A percentile compares a stretch with the other conserved stretches of the same genome.
Conservation (phyloP, 2,797 vertebrate genomes). For the Arctocebus calabarensis region DNA sequence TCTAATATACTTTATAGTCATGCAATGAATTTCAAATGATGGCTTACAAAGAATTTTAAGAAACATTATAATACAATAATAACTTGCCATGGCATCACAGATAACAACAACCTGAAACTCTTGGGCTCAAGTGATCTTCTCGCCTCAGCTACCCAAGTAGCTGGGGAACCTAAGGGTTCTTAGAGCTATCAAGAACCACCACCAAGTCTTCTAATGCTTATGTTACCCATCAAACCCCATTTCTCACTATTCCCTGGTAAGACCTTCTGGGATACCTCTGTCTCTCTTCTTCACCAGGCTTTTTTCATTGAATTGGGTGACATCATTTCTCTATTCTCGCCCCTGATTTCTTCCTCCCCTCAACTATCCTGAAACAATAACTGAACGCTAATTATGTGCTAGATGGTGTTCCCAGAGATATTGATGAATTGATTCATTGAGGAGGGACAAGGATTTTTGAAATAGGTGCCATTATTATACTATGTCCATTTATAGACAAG, state of each 20-base stretch:
- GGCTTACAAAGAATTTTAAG: conserved; percentile 48
- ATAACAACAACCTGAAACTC: too few relatives aligned
- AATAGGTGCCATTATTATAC: neutral
- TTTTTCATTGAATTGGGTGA: neutral
- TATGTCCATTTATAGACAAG: neutral
- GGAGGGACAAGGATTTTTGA: neutral
- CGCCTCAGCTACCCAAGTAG: too few relatives aligned
- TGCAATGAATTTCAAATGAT: conserved; percentile 3
- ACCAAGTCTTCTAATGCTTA: neutral
- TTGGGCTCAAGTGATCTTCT: too few relatives aligned
- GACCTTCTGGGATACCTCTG: neutral
- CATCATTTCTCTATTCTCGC: neutral
- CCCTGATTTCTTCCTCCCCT: neutral
- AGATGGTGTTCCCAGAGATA: neutral
- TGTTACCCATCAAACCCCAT: neutral
- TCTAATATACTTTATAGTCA: neutral
- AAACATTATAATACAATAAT: neutral
- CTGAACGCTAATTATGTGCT: neutral
- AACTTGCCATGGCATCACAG: neutral
- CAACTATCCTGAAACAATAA: neutral
- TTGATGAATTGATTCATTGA: neutral
- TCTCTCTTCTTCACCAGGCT: neutral
- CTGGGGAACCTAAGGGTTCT: neutral
- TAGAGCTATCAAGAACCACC: neutral
- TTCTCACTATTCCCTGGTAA: neutral